phyloP scores from a whole-genome alignment of 2,888 invertebrate genomes.

The Aleiodes testaceus region DNA sequence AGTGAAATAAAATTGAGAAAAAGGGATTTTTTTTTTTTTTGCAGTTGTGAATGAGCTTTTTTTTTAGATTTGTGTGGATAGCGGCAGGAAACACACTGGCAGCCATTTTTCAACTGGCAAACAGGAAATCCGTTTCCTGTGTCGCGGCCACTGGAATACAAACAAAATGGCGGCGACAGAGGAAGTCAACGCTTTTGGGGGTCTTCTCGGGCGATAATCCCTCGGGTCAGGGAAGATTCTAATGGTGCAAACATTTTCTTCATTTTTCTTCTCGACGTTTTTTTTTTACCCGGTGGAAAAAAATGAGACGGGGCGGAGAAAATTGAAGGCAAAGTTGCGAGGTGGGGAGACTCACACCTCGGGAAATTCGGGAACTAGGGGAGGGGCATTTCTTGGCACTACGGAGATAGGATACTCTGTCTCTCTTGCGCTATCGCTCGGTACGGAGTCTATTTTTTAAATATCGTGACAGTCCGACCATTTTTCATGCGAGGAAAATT shows the following conservation, averaged over 20 bases:
- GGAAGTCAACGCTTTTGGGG: constrained; percentile 28
- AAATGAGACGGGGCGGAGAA: constrained; percentile 43
- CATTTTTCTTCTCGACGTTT: background rate
- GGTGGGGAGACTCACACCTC: constrained; percentile 17
- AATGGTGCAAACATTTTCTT: constrained; percentile 9
- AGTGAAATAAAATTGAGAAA: constrained; percentile 26
- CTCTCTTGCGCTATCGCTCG: background rate
- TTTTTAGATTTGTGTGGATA: constrained; percentile 21
- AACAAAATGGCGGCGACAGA: constrained; percentile 60
- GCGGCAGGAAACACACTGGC: constrained; percentile 60
- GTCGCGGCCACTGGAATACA: constrained; percentile 63
- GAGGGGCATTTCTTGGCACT: constrained; percentile 18
- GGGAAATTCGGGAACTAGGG: constrained; percentile 6
- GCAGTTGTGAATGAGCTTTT: too few species aligned
- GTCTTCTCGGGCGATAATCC: background rate
- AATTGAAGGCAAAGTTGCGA: constrained; percentile 12
- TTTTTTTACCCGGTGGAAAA: constrained; percentile 27
- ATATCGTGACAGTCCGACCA: background rate
- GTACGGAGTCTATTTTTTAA: background rate
- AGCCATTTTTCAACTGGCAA: constrained; percentile 68
- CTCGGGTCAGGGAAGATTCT: constrained; percentile 11
- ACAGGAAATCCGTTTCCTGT: constrained; percentile 69
- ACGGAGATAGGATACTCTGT: constrained; percentile 5
- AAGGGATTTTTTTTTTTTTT: constrained; percentile 24
- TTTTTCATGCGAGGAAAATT: background rate